Conservation (phyloP, 64 coral and sea anemone species). For the Montipora efflorescens region DNA sequence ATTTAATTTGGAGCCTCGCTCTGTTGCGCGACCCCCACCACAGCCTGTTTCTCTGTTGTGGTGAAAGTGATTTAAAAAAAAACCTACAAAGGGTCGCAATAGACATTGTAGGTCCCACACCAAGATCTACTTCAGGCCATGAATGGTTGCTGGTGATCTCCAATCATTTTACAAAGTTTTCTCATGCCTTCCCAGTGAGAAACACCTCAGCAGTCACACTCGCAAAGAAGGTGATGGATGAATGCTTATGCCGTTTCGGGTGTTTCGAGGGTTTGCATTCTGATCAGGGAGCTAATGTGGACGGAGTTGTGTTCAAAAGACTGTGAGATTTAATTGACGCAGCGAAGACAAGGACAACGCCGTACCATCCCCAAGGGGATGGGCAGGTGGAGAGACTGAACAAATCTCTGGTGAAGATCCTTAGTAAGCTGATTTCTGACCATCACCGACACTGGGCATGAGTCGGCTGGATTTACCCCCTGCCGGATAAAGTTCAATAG, state of each 20-base stretch:
- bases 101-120: slow-evolving; percentile 39
- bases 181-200: too few relatives aligned
- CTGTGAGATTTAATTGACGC: slow-evolving; percentile 34
- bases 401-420: slow-evolving; percentile 22
- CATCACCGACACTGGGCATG: slow-evolving; percentile 18
- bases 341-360: not conserved
- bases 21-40: too few relatives aligned
- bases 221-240: slow-evolving; percentile 23
- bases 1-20: too few relatives aligned
- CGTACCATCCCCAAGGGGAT: not conserved
- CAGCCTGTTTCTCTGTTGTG: too few relatives aligned
- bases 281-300: not conserved
- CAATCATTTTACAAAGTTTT: slow-evolving; percentile 62
- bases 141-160: slow-evolving; percentile 48
- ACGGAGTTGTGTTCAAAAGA: not conserved
- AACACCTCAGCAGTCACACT: too few relatives aligned
- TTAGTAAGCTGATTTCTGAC: not conserved
- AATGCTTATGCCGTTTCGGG: slow-evolving; percentile 22
- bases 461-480: slow-evolving; percentile 17
- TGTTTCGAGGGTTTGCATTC: slow-evolving; percentile 1
- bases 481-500: slow-evolving; percentile 12
- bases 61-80: too few relatives aligned
- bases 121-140: slow-evolving; percentile 3
- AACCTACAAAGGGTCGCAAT: slow-evolving; percentile 34
- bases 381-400: slow-evolving; percentile 15